phyloP scores from a whole-genome alignment of 2,113 vertebrate species.

The Crocuta crocuta region DNA sequence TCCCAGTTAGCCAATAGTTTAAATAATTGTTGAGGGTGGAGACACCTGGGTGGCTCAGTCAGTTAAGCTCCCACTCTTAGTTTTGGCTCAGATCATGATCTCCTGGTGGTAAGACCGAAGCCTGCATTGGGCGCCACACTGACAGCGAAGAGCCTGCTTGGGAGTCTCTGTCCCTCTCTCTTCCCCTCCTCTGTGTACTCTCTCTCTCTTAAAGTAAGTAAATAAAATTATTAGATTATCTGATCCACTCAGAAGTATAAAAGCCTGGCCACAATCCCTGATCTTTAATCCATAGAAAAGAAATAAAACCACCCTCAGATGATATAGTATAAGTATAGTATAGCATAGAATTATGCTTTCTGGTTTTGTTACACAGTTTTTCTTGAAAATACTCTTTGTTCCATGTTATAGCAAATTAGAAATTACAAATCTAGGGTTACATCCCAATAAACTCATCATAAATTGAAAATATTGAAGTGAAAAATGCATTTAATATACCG shows the following conservation, averaged over 20 bases:
- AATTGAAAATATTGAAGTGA: background rate
- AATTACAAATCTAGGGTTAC: background rate
- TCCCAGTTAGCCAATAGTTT: background rate
- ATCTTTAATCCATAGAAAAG: background rate
- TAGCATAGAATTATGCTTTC: background rate
- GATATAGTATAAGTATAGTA: background rate
- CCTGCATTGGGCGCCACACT: too few relatives aligned
- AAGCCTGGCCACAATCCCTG: background rate
- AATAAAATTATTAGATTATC: background rate
- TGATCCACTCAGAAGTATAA: background rate
- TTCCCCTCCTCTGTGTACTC: too few relatives aligned
- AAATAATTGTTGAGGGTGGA: background rate
- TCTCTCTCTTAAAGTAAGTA: too few relatives aligned
- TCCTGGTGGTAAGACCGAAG: too few relatives aligned
- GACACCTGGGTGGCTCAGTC: too few relatives aligned
- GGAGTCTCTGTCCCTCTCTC: too few relatives aligned
- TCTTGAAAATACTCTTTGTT: conserved; percentile 1
- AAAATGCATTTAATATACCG: background rate
- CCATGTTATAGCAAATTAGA: background rate
- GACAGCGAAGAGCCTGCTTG: too few relatives aligned
- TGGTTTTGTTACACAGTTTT: background rate
- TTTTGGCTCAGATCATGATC: too few relatives aligned
- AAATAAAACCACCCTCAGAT: background rate
- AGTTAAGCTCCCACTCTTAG: too few relatives aligned
- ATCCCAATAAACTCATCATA: background rate